phyloP scores from a whole-genome alignment of 2,113 vertebrate species.

The Rhineura floridana region DNA sequence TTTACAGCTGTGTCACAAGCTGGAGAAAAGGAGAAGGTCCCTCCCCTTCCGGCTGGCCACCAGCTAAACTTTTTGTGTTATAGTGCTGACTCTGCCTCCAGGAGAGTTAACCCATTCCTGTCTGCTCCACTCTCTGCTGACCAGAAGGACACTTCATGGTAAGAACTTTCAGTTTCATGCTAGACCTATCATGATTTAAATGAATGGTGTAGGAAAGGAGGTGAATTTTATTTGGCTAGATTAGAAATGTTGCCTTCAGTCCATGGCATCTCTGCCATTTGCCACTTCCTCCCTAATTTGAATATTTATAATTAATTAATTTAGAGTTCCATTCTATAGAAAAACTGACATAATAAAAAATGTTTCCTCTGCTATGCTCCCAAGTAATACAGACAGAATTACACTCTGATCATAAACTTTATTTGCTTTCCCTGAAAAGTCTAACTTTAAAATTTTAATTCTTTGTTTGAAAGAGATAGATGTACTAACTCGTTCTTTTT shows the following conservation, averaged over 20 bases:
- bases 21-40: no score
- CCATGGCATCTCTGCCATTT: background rate
- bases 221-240: background rate
- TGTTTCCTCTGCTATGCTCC: slow-evolving; percentile 35
- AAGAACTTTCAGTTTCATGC: no score
- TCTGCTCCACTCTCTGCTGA: no score
- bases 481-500: background rate
- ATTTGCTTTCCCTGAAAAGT: slow-evolving; percentile 12
- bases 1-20: no score
- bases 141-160: no score
- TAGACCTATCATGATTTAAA: background rate
- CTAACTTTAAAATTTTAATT: slow-evolving; percentile 1
- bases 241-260: slow-evolving; percentile 25
- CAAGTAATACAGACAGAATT: slow-evolving; percentile 38
- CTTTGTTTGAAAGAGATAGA: background rate
- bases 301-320: slow-evolving; percentile 41
- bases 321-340: slow-evolving; percentile 29
- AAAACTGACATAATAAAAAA: slow-evolving; percentile 49
- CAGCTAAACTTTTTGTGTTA: no score
- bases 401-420: slow-evolving; percentile 29
- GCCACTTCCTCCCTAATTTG: slow-evolving; percentile 14
- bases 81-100: no score
- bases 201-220: slow-evolving; percentile 24
- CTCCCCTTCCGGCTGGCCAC: no score
- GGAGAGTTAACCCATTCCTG: no score